phyloP scores from a whole-genome alignment of 2,113 vertebrate genomes.

The Carettochelys insculpta region DNA sequence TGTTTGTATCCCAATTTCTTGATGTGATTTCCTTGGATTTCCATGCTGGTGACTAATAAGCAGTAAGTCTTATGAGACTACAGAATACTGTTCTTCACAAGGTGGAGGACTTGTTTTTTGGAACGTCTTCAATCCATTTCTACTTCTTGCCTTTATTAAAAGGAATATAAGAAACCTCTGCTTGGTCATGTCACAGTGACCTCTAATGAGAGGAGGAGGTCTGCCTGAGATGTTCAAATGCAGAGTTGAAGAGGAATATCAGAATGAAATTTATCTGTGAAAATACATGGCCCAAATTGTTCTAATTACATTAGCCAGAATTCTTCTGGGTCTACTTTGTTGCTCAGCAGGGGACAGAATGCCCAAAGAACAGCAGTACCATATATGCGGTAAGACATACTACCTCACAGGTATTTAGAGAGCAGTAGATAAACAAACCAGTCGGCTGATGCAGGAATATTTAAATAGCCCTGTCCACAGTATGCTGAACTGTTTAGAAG shows the following conservation, averaged over 20 bases:
- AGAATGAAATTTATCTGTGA: neutral
- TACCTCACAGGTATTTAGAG: neutral
- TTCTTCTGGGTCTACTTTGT: neutral
- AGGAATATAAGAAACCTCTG: neutral
- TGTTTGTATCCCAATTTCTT: neutral
- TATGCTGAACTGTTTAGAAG: accelerated
- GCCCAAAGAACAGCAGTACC: neutral
- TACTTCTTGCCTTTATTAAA: neutral
- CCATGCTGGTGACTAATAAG: neutral
- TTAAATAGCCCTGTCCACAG: neutral
- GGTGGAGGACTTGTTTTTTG: neutral
- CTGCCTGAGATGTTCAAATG: neutral
- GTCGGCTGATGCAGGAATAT: neutral
- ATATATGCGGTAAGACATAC: neutral
- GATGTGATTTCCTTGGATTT: neutral
- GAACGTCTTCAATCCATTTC: too few relatives aligned
- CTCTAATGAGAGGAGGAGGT: neutral
- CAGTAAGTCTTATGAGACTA: neutral
- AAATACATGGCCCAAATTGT: neutral
- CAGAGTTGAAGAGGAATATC: neutral
- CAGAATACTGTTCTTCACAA: neutral
- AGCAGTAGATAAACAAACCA: neutral
- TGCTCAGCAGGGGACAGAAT: neutral
- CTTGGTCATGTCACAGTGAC: neutral
- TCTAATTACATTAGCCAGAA: neutral